Conservation (phyloP, 2,113 vertebrate species). For the Phyllostomus discolor region DNA sequence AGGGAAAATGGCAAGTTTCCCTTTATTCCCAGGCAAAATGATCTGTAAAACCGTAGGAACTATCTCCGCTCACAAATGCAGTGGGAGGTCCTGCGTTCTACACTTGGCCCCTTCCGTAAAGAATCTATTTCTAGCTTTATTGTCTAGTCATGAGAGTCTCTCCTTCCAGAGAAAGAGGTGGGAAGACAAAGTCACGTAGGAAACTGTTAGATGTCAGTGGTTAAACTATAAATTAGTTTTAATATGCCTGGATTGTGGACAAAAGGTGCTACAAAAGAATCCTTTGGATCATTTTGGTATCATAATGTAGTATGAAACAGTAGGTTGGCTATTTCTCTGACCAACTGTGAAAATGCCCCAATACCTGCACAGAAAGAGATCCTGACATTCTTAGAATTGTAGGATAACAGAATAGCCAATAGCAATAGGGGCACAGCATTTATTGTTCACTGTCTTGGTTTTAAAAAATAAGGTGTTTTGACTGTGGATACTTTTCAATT, state of each 20-base stretch:
- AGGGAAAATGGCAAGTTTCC: constrained; percentile 61
- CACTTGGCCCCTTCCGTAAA: neutral
- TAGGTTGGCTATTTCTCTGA: neutral
- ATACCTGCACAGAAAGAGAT: neutral
- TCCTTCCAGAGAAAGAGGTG: neutral
- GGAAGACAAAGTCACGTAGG: neutral
- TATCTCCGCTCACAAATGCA: neutral
- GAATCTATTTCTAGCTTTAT: constrained; percentile 5
- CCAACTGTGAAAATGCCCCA: neutral
- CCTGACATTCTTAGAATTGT: neutral
- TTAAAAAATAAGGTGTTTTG: neutral
- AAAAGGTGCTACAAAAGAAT: neutral
- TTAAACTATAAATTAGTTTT: neutral
- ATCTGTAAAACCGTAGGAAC: constrained; percentile 31
- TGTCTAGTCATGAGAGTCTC: neutral
- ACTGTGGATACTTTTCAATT: neutral
- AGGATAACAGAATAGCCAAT: neutral
- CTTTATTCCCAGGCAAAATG: constrained; percentile 47
- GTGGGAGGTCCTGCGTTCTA: neutral
- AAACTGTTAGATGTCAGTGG: neutral
- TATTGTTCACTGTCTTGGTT: constrained; percentile 20
- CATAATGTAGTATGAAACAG: neutral
- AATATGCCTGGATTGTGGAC: neutral
- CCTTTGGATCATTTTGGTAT: neutral
- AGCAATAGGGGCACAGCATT: neutral